Conservation (phyloP, 2,797 vertebrate species). For the Gymnoscopelus braueri region DNA sequence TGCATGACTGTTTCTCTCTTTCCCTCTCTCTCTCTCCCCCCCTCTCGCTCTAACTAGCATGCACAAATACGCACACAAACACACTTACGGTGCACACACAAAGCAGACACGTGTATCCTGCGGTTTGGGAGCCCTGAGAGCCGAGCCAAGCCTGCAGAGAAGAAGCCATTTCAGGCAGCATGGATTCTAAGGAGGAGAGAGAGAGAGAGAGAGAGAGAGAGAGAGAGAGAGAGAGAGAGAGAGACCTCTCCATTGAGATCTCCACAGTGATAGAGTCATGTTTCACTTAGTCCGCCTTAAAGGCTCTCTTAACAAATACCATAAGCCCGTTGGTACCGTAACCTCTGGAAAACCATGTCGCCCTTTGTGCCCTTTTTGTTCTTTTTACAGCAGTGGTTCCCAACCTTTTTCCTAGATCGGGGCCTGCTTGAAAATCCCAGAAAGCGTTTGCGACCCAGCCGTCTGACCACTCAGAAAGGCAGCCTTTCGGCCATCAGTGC, state of each 20-base stretch:
- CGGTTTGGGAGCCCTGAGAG: neutral
- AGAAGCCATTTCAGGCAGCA: conserved; percentile 5
- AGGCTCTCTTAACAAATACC: conserved; percentile 28
- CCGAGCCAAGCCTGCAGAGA: neutral
- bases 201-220: too few species aligned
- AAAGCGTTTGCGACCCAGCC: too few species aligned
- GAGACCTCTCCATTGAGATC: conserved; percentile 1
- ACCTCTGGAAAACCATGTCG: conserved; percentile 29
- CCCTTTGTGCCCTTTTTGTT: conserved; percentile 16
- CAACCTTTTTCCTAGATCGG: too few species aligned
- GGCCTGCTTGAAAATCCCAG: too few species aligned
- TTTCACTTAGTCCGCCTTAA: conserved; percentile 35
- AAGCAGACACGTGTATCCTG: neutral
- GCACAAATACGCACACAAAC: neutral
- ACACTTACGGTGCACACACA: conserved; percentile 1
- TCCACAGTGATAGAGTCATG: conserved; percentile 28
- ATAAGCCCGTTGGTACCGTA: conserved; percentile 16
- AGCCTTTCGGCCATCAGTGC: too few species aligned
- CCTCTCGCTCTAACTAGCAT: neutral
- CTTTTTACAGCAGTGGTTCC: conserved; percentile 14
- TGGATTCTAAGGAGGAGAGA: neutral
- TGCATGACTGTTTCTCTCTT: neutral
- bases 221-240: neutral
- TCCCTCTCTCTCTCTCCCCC: neutral
- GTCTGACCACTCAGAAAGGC: too few species aligned